Evolutionary conservation across 1,140 invertebrate genomes (phyloP).

Genomic region (Drosophila bipectinata): DNA sequence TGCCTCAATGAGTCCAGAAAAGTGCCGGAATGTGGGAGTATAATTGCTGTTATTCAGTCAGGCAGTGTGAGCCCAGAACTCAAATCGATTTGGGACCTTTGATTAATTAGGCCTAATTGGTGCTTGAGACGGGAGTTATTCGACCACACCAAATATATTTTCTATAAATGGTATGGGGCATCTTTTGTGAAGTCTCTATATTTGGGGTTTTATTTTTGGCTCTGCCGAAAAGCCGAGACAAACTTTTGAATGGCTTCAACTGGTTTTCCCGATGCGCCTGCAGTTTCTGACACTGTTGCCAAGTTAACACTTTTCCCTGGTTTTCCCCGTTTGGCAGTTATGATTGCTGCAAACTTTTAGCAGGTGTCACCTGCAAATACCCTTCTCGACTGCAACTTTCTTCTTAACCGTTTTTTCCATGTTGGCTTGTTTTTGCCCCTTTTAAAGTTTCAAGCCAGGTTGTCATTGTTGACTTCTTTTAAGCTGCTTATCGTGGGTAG

Average conservation of each 20-base stretch:
- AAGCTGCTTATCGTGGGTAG: not conserved
- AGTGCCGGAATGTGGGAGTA: slow-evolving; percentile 1
- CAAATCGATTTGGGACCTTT: not conserved
- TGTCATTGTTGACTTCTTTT: not conserved
- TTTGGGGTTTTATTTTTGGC: slow-evolving; percentile 6
- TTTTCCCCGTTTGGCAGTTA: slow-evolving; percentile 10
- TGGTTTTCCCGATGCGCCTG: slow-evolving; percentile 24
- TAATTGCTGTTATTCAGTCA: slow-evolving; percentile 6
- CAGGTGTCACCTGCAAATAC: slow-evolving; percentile 32
- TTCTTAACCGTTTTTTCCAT: no score
- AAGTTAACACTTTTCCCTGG: slow-evolving; percentile 28
- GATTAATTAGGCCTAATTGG: slow-evolving; percentile 32
- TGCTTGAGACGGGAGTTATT: not conserved
- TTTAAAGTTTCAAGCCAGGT: not conserved
- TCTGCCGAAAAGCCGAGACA: not conserved
- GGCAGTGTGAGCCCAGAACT: not conserved
- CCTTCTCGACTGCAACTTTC: not conserved
- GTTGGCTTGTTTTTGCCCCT: not conserved
- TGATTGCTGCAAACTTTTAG: slow-evolving; percentile 26
- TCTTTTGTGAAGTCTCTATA: not conserved
- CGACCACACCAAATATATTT: not conserved
- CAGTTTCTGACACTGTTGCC: slow-evolving; percentile 49
- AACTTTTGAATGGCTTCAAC: slow-evolving; percentile 40
- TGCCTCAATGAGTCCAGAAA: slow-evolving; percentile 22
- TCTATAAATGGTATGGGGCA: not conserved